phyloP scores from a whole-genome alignment of 2,797 vertebrate genomes.

The Tamandua tetradactyla region DNA sequence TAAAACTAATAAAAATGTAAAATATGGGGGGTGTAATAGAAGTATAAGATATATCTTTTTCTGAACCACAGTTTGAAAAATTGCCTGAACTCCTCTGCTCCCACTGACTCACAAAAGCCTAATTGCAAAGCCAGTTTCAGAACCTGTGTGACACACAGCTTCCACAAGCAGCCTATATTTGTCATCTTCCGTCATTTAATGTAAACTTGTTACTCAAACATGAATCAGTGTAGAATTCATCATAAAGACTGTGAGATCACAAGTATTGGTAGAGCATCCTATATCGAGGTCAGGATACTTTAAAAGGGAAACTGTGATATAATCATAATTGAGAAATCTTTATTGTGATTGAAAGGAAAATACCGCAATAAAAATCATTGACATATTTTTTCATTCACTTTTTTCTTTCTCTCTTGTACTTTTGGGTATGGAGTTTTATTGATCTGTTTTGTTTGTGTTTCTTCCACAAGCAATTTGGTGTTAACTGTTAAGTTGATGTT shows the following conservation, averaged over 20 bases:
- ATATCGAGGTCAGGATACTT: neutral
- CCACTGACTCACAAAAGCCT: neutral
- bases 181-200: neutral
- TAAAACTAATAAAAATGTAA: neutral
- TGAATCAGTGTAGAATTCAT: constrained; percentile 32
- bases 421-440: neutral
- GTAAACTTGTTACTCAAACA: neutral
- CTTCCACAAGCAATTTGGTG: neutral
- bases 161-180: neutral
- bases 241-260: neutral
- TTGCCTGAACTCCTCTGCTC: neutral
- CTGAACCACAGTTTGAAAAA: constrained; percentile 47
- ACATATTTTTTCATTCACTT: neutral
- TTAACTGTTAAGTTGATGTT: constrained; percentile 40
- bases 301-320: constrained; percentile 12
- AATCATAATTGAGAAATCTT: neutral
- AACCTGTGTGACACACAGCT: neutral
- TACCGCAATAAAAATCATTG: neutral
- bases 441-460: neutral
- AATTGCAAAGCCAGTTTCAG: constrained; percentile 29
- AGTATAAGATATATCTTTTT: neutral
- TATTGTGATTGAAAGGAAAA: constrained; percentile 18
- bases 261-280: constrained; percentile 15
- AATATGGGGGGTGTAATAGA: neutral
- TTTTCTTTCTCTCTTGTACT: neutral